These are phyloP conservation scores for Polia nebulosa DNA, from an alignment of 2,888 invertebrate species.

Conservation along the genomic window DNA sequence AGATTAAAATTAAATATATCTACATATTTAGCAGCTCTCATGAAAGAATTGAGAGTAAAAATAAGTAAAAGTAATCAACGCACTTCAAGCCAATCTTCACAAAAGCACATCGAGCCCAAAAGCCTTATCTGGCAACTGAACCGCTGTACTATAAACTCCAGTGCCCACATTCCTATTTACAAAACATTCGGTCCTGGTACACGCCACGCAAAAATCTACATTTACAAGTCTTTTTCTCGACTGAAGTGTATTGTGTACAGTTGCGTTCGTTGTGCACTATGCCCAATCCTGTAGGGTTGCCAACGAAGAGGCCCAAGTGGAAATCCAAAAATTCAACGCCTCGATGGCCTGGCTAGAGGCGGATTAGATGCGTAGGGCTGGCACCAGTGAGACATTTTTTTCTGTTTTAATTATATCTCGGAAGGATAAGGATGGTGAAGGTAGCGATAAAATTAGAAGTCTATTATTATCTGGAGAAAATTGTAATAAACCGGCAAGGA, in stretches of 20 bases:
- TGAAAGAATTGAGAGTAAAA: background rate
- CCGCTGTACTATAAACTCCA: conserved; percentile 21
- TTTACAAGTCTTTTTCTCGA: conserved; percentile 57
- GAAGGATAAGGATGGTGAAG: conserved; percentile 11
- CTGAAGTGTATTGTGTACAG: conserved; percentile 46
- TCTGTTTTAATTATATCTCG: conserved; percentile 7
- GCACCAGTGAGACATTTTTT: background rate
- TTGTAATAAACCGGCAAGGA: conserved; percentile 6
- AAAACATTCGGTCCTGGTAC: conserved; percentile 28
- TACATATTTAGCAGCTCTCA: background rate
- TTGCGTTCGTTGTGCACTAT: conserved; percentile 52
- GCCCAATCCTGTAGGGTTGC: conserved; percentile 57
- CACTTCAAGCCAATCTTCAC: background rate
- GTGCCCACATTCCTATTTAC: conserved; percentile 31
- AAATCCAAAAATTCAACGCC: conserved; percentile 84
- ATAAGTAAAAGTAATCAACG: conserved; percentile 4
- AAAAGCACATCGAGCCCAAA: background rate
- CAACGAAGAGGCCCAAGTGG: conserved; percentile 74
- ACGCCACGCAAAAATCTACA: conserved; percentile 40
- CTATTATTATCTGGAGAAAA: conserved; percentile 20
- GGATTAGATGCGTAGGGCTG: conserved; percentile 78
- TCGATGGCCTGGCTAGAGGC: conserved; percentile 73
- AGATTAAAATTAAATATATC: background rate
- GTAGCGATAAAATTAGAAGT: conserved; percentile 29
- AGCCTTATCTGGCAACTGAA: conserved; percentile 24